Percentiles rank a stretch among this genome's conserved stretches.
Evolutionary conservation across 2,888 invertebrate genomes (phyloP).

Genomic region (Polymixis flavicincta): DNA sequence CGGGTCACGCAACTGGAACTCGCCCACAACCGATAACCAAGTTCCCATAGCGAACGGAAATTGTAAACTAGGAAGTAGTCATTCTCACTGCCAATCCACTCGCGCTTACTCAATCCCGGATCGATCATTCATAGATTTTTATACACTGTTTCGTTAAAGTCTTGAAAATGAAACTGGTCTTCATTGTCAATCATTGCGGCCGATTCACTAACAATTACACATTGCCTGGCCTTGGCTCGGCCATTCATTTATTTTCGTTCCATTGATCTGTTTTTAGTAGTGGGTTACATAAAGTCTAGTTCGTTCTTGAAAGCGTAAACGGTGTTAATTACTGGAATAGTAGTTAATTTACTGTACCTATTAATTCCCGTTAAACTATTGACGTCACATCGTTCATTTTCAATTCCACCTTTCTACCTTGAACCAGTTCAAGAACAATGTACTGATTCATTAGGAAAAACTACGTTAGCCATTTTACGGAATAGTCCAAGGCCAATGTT

Average conservation of each 20-base stretch:
- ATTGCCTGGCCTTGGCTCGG: slow-evolving; percentile 38
- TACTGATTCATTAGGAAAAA: neutral
- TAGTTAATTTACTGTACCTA: slow-evolving; percentile 5
- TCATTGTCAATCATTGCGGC: slow-evolving; percentile 33
- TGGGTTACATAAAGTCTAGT: slow-evolving; percentile 21
- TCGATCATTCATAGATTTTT: slow-evolving; percentile 69
- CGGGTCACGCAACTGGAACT: slow-evolving; percentile 82
- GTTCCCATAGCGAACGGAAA: slow-evolving; percentile 80
- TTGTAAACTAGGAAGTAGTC: slow-evolving; percentile 76
- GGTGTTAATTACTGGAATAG: slow-evolving; percentile 15
- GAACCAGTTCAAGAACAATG: slow-evolving; percentile 13
- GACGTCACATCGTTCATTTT: neutral
- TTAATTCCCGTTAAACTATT: slow-evolving; percentile 9
- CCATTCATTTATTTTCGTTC: slow-evolving; percentile 53
- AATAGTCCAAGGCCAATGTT: slow-evolving; percentile 6
- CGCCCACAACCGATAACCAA: slow-evolving; percentile 76
- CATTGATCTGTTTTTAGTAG: slow-evolving; percentile 50
- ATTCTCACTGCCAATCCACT: slow-evolving; percentile 76
- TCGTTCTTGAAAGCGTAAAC: slow-evolving; percentile 35
- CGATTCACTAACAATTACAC: slow-evolving; percentile 46
- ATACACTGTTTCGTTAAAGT: slow-evolving; percentile 52
- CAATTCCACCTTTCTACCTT: neutral
- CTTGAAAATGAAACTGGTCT: slow-evolving; percentile 42
- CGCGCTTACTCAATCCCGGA: slow-evolving; percentile 76
- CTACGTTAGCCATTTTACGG: neutral